Base-by-base conservation (phyloP, 2,113 vertebrate species). In the Ochotona curzoniae region DNA sequence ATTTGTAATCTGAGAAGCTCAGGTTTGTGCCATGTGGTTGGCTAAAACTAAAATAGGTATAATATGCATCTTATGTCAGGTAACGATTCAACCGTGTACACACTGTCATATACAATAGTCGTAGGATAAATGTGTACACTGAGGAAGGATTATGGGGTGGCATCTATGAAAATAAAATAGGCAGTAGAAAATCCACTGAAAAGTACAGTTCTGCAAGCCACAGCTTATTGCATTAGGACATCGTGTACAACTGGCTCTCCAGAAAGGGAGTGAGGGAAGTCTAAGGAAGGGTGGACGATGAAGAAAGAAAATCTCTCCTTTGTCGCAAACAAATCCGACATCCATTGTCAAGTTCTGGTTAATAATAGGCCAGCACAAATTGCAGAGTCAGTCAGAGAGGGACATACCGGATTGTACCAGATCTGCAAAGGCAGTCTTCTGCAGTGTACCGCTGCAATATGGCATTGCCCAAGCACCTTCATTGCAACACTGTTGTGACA, bases 121-220 rank as follows among this genome's bases (percentile, higher is more conserved):
- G 70, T 20, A 32, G 10, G 49, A 69, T 35, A 74, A 32, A 83
- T 69, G 73, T 75, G 7, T 21, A 28, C 9, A 64, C 60, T 47
- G 44, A 78, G 26, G 18, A 85, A 78, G 85, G 60, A 63, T 69
- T 28, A 28, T 26, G 20, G 76, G 8, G 12, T 60, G 38, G 8
- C 15, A 69, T 61, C 25, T n/a, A 25, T 84, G n/a, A 88, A 81
- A 91, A 91, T 44, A 85, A 66, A 71, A 90, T 57, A 54, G 61
- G 61, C 9, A 32, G 20, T 25, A 74, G 25, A 20, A 84, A 84
- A 47, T 9, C 60, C 26, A 76, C 4, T 64, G 28, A 15, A n/a
- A 84, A 93, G 73, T 5, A 63, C 7, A 30, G 2, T 90, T 90
- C 49, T 49, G 1, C 15, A n/a, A 82, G 23, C 23, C 14, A 35